These are phyloP conservation scores for Mormyrops attenuatus DNA, from an alignment of 2,797 vertebrate genomes.

Conservation along the genomic window DNA sequence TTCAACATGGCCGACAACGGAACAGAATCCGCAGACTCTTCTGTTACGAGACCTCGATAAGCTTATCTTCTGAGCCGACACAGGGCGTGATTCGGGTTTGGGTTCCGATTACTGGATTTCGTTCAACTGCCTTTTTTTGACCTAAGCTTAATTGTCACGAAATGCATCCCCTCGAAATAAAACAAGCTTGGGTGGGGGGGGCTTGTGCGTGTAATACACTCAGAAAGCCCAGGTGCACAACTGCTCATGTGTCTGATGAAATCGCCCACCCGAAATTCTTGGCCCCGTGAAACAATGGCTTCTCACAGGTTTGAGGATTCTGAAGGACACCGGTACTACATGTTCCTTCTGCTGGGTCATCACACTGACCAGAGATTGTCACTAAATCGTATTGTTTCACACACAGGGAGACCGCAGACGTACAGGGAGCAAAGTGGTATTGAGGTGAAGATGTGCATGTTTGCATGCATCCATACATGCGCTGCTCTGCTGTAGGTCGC, in stretches of 20 bases:
- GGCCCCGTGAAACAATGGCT: neutral
- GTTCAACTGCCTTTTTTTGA: neutral
- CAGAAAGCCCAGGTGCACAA: slow-evolving; percentile 5
- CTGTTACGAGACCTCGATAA: neutral
- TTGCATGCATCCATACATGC: neutral
- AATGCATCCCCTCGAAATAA: neutral
- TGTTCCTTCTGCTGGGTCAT: neutral
- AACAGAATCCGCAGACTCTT: neutral
- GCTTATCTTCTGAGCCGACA: neutral
- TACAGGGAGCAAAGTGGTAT: neutral
- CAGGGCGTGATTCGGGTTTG: neutral
- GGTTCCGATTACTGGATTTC: neutral
- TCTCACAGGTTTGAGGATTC: neutral
- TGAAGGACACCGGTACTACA: neutral
- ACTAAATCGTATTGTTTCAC: neutral
- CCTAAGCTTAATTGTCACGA: neutral
- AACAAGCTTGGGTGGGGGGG: neutral
- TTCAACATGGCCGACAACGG: neutral
- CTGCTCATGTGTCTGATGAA: slow-evolving; percentile 10
- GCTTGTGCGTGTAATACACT: neutral
- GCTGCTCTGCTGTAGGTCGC: neutral
- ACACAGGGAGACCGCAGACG: neutral
- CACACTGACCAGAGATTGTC: neutral
- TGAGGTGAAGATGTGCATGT: neutral
- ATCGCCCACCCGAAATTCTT: neutral